These are phyloP conservation scores for Tragelaphus imberbis DNA, from an alignment of 2,113 vertebrate species.

Conservation along the genomic window DNA sequence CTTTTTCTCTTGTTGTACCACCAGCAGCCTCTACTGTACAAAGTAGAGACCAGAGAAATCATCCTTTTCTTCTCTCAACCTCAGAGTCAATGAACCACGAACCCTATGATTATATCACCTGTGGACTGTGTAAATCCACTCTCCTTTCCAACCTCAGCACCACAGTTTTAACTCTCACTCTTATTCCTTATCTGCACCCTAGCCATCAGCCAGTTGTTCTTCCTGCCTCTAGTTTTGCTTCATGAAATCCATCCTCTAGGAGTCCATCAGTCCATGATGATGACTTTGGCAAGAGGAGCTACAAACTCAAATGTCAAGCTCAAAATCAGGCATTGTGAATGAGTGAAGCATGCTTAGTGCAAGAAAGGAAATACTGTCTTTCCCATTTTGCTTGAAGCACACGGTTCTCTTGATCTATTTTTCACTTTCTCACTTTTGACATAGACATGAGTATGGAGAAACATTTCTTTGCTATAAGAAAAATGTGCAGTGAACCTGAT, in stretches of 20 bases:
- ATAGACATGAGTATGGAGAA: neutral
- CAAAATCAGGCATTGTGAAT: neutral
- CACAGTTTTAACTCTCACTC: neutral
- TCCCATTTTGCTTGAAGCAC: neutral
- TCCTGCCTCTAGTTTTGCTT: neutral
- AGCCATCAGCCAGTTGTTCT: neutral
- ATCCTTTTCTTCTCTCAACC: neutral
- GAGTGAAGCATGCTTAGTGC: neutral
- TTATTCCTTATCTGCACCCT: neutral
- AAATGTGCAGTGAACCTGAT: neutral
- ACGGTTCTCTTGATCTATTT: neutral
- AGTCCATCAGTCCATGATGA: neutral
- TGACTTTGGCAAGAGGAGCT: neutral
- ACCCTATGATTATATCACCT: fast-evolving
- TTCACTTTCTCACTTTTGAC: neutral
- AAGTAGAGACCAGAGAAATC: neutral
- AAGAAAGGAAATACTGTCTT: neutral
- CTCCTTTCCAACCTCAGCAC: neutral
- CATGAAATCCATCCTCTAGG: neutral
- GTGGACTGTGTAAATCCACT: neutral
- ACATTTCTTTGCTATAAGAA: neutral
- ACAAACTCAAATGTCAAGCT: neutral
- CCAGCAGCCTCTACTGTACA: neutral
- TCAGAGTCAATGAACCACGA: neutral
- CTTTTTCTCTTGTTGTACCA: neutral